phyloP scores from a whole-genome alignment of 2,797 vertebrate genomes.

The Etheostoma perlongum region DNA sequence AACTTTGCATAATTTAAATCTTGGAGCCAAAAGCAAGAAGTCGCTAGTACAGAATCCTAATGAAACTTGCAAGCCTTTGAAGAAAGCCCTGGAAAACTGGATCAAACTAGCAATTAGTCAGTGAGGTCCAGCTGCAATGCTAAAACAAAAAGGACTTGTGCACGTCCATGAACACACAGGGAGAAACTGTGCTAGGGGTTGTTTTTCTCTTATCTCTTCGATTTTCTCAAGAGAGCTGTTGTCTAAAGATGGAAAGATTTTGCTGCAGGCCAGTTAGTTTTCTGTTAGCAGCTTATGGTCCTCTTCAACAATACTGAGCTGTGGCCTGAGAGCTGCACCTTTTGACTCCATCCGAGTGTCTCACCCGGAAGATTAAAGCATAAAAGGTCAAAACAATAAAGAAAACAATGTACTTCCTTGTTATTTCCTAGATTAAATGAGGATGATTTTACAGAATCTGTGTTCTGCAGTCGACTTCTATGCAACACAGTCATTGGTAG shows the following conservation, averaged over 20 bases:
- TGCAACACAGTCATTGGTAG: neutral
- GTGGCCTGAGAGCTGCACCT: slow-evolving; percentile 46
- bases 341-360: slow-evolving; percentile 28
- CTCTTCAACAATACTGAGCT: slow-evolving; percentile 38
- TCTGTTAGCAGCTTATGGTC: slow-evolving; percentile 52
- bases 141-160: slow-evolving; percentile 79
- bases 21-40: slow-evolving; percentile 75
- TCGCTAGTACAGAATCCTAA: slow-evolving; percentile 80
- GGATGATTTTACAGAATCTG: neutral
- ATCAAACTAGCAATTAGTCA: slow-evolving; percentile 84
- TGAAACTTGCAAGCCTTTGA: slow-evolving; percentile 81
- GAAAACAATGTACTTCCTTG: slow-evolving; percentile 1
- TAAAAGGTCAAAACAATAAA: slow-evolving; percentile 4
- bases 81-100: slow-evolving; percentile 81
- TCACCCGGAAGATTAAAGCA: slow-evolving; percentile 13
- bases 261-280: slow-evolving; percentile 68
- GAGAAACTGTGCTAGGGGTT: slow-evolving; percentile 72
- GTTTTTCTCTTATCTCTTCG: slow-evolving; percentile 64
- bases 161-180: slow-evolving; percentile 71
- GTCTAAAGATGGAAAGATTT: slow-evolving; percentile 73
- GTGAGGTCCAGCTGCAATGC: slow-evolving; percentile 79
- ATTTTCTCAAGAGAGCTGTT: slow-evolving; percentile 75
- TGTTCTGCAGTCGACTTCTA: slow-evolving; percentile 1
- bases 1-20: slow-evolving; percentile 86
- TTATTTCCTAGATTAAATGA: slow-evolving; percentile 15